Percentiles rank a stretch among this genome's conserved stretches.
These are phyloP conservation scores for Heliothis subflexa DNA, from an alignment of 1,140 invertebrate species.

Conservation along the genomic window DNA sequence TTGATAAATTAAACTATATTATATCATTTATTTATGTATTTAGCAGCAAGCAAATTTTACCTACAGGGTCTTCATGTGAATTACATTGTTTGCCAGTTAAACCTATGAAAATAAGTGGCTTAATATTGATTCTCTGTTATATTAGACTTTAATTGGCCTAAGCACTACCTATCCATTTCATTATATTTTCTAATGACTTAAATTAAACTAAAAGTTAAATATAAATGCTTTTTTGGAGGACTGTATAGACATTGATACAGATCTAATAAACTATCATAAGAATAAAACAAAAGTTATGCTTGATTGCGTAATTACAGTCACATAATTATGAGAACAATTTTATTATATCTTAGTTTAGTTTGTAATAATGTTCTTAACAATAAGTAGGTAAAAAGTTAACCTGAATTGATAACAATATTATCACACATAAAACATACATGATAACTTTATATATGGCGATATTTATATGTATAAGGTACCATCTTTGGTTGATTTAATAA, in stretches of 20 bases:
- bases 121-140: too few relatives aligned
- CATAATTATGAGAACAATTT: too few relatives aligned
- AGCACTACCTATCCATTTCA: too few relatives aligned
- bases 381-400: constrained; percentile 1
- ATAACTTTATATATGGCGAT: constrained; percentile 37
- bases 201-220: neutral
- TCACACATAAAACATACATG: constrained; percentile 34
- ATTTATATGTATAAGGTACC: constrained; percentile 32
- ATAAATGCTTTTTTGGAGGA: neutral
- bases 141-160: too few relatives aligned
- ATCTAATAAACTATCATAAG: neutral
- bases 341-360: neutral
- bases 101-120: too few relatives aligned
- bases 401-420: constrained; percentile 33
- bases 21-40: neutral
- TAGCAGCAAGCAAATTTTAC: neutral
- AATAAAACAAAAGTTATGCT: neutral
- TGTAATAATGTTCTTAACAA: neutral
- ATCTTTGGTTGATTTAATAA: constrained; percentile 40
- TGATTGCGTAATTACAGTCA: too few relatives aligned
- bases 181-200: neutral
- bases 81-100: too few relatives aligned
- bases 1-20: neutral
- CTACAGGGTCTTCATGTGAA: too few relatives aligned
- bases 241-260: neutral